Conservation (phyloP, 2,888 invertebrate species). For the Drosophila barbarae region DNA sequence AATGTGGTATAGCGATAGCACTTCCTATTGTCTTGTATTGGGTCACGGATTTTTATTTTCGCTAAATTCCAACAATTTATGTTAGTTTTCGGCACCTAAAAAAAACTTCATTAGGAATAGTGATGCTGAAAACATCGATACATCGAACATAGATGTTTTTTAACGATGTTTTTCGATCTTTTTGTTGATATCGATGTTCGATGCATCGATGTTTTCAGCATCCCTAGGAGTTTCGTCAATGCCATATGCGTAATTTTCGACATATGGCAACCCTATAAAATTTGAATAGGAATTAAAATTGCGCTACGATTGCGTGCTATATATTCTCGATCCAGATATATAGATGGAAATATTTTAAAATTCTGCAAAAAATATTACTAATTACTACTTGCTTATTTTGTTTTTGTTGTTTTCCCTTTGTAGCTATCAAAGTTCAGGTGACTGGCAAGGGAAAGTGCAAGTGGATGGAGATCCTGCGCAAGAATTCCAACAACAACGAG, state of each 20-base stretch:
- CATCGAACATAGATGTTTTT: too few species aligned
- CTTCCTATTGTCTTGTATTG: neutral
- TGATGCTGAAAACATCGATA: too few species aligned
- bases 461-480: conserved; percentile 78
- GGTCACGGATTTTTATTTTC: neutral
- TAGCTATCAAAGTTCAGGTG: conserved; percentile 78
- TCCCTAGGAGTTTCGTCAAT: too few species aligned
- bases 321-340: neutral
- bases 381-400: neutral
- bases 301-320: neutral
- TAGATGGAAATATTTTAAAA: neutral
- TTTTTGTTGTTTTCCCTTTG: conserved; percentile 18
- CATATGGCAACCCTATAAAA: neutral
- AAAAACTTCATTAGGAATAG: neutral
- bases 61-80: neutral
- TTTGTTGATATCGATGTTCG: too few species aligned
- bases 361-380: neutral
- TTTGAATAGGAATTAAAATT: neutral
- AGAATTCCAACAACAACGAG: conserved; percentile 75
- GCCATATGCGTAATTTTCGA: neutral
- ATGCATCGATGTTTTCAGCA: too few species aligned
- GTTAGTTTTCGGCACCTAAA: neutral
- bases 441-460: conserved; percentile 79
- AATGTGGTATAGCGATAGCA: neutral
- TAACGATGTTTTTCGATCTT: too few species aligned